Evolutionary conservation across 2,888 invertebrate species (phyloP).

Genomic region (Agrypnus murinus): DNA sequence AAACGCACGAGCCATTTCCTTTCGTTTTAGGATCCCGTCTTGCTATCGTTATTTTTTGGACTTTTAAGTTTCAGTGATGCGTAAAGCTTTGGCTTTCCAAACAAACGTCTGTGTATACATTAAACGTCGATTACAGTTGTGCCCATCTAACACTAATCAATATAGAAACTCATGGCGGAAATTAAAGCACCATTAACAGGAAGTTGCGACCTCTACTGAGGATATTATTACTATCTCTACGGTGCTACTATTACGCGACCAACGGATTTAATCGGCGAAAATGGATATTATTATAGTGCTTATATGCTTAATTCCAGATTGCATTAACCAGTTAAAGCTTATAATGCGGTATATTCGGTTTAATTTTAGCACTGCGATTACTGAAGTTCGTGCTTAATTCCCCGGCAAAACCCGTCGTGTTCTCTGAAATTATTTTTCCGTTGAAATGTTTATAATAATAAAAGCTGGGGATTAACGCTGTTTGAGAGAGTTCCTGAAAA

Average conservation of each 20-base stretch:
- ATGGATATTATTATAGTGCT: slow-evolving; percentile 49
- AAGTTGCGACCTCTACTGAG: slow-evolving; percentile 50
- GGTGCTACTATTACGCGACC: slow-evolving; percentile 43
- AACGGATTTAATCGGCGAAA: slow-evolving; percentile 46
- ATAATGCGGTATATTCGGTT: slow-evolving; percentile 45
- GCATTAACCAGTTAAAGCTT: slow-evolving; percentile 41
- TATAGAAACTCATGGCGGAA: slow-evolving; percentile 49
- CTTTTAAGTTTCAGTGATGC: slow-evolving; percentile 38
- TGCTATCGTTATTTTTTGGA: too few species aligned
- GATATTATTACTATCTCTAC: slow-evolving; percentile 49
- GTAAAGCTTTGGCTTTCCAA: slow-evolving; percentile 47
- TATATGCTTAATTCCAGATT: slow-evolving; percentile 47
- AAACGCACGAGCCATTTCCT: neutral
- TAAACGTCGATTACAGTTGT: too few species aligned
- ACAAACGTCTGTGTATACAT: slow-evolving; percentile 31
- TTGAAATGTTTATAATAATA: too few species aligned
- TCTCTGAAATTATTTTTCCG: too few species aligned
- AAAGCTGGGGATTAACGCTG: too few species aligned
- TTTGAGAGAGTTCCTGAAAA: too few species aligned
- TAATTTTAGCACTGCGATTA: slow-evolving; percentile 33
- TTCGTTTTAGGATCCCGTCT: too few species aligned
- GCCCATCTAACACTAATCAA: neutral
- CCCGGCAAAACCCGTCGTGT: neutral
- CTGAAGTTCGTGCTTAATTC: too few species aligned
- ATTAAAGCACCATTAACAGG: slow-evolving; percentile 54